Percentiles rank a stretch among this genome's conserved stretches.
Conservation (phyloP, 2,797 vertebrate genomes). For the Anomalospiza imberbis region DNA sequence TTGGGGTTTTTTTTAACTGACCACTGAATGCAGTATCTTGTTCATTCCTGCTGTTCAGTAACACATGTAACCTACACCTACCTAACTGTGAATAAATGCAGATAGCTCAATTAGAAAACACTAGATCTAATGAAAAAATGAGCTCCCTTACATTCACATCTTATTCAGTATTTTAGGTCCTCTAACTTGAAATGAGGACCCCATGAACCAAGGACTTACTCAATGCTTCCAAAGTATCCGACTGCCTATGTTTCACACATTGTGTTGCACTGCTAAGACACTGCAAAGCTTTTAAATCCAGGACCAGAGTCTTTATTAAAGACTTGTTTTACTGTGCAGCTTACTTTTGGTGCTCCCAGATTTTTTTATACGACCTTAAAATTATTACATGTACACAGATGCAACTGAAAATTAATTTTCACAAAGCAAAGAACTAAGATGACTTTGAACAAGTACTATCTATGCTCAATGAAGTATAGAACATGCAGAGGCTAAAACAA, state of each 20-base stretch:
- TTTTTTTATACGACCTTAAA: background rate
- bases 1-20: fast-evolving
- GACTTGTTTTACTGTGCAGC: background rate
- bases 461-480: background rate
- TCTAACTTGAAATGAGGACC: background rate
- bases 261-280: background rate
- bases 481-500: background rate
- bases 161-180: background rate
- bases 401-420: background rate
- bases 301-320: background rate
- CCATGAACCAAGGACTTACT: background rate
- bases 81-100: background rate
- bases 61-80: background rate
- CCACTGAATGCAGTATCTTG: background rate
- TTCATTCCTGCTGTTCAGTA: background rate
- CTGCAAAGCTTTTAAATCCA: background rate
- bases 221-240: background rate
- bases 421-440: background rate
- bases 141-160: background rate
- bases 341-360: background rate
- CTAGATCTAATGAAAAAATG: background rate
- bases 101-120: background rate
- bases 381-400: background rate
- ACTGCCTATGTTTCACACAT: background rate
- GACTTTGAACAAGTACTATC: background rate